Evolutionary conservation across 2,888 invertebrate species (phyloP), one percentile per base, ranked within the genome.

Genomic region (Pheosia tremula): DNA sequence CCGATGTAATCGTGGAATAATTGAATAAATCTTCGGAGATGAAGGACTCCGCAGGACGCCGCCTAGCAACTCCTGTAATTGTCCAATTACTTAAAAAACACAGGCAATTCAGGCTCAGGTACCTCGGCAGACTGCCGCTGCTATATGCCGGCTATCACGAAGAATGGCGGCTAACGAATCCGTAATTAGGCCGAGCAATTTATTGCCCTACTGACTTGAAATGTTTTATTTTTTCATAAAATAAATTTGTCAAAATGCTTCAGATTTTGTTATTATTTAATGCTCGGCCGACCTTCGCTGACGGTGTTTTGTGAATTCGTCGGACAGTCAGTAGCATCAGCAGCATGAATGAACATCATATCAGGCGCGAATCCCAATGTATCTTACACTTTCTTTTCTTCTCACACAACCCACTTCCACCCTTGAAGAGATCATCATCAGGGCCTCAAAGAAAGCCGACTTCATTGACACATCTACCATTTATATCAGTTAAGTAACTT

Each of bases 111-210:
- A 36, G 50, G 62, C 45, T 39, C 56, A 56, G 58, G 60, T 59
- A 65, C 60, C 45, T 37, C 47, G 57, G 58, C 58, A 66, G 62
- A 71, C 68, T 55, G 63, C 2, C 37, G 53, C 37, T 38, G 36
- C 53, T 36, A 7, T 5, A 13, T 38, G 37, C 53, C 37, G 47
- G 5, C 50, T 50, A 24, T 10, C 24, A 54, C 50, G 47, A 57
- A 74, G 57, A 72, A 72, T 74, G 59, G 63, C 37, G 56, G 58
- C 75, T 72, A 72, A 72, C 64, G 72, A 72, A 60, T 54, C 37
- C 56, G 57, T 56, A 11, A 71, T 68, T 68, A 61, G 50, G 59
- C 36, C 39, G 52, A 64, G 62, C 11, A 68, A 58, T 58, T 64
- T 63, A 68, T 68, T 64, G 62, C 58, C 60, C 53, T 53, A 53